Percentiles rank a stretch among this genome's conserved stretches.
Conservation (phyloP, 1,140 invertebrate genomes). For the Scaptodrosophila lebanonensis region DNA sequence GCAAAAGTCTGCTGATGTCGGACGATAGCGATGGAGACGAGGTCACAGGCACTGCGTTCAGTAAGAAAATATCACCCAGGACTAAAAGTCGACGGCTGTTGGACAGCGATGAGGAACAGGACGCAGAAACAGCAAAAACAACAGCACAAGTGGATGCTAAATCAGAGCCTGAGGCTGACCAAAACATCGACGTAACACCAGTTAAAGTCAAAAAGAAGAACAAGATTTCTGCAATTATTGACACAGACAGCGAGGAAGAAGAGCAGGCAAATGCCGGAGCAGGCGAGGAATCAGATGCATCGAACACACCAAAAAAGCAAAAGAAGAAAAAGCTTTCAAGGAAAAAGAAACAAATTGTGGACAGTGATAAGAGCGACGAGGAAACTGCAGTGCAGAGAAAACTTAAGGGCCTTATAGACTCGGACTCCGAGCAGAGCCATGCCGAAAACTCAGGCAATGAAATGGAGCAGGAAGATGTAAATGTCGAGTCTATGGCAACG, state of each 20-base stretch:
- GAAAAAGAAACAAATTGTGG: slow-evolving; percentile 18
- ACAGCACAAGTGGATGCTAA: neutral
- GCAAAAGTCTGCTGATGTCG: slow-evolving; percentile 58
- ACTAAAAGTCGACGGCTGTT: slow-evolving; percentile 2
- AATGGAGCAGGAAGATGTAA: slow-evolving; percentile 17
- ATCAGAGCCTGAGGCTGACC: neutral
- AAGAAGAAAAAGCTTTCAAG: slow-evolving; percentile 26
- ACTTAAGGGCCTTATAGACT: slow-evolving; percentile 50
- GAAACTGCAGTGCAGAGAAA: slow-evolving; percentile 14
- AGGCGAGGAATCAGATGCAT: too few relatives aligned
- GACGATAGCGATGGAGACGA: slow-evolving; percentile 57
- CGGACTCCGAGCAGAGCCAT: slow-evolving; percentile 44
- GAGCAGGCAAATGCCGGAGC: neutral
- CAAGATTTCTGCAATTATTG: slow-evolving; percentile 27
- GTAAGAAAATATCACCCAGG: slow-evolving; percentile 19
- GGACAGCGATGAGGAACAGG: slow-evolving; percentile 9
- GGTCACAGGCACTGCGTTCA: slow-evolving; percentile 1
- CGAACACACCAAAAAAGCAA: slow-evolving; percentile 22
- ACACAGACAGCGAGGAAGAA: slow-evolving; percentile 30
- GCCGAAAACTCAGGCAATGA: slow-evolving; percentile 7
- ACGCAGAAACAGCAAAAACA: neutral
- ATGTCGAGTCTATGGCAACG: neutral
- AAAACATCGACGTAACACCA: neutral
- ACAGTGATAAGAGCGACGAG: slow-evolving; percentile 15
- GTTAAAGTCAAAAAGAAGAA: slow-evolving; percentile 15